phyloP scores from a whole-genome alignment of 1,140 invertebrate species.

The Chrysopa pallens region DNA sequence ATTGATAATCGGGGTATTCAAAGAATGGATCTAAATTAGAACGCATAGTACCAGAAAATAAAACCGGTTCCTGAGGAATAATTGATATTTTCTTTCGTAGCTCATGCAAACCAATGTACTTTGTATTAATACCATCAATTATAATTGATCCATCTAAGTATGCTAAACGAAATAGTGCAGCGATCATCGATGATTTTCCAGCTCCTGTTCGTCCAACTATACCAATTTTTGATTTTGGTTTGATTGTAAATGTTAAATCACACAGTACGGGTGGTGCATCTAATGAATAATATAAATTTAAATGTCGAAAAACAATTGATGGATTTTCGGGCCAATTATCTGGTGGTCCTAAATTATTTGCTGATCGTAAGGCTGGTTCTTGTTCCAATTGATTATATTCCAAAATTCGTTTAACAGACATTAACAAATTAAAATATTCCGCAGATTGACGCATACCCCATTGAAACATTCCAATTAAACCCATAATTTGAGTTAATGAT shows the following conservation, averaged over 20 bases:
- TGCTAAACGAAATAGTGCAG: conserved; percentile 54
- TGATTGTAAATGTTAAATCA: conserved; percentile 40
- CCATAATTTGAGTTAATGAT: conserved; percentile 62
- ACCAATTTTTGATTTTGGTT: conserved; percentile 53
- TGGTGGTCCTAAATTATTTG: conserved; percentile 38
- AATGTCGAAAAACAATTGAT: conserved; percentile 39
- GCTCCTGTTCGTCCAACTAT: conserved; percentile 74
- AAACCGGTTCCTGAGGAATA: conserved; percentile 41
- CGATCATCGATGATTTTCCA: conserved; percentile 73
- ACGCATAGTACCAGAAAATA: conserved; percentile 35
- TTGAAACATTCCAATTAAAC: conserved; percentile 66
- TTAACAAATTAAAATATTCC: conserved; percentile 70
- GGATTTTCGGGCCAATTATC: conserved; percentile 50
- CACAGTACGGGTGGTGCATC: conserved; percentile 37
- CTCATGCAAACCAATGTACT: conserved; percentile 35
- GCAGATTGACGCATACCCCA: conserved; percentile 70
- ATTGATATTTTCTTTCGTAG: conserved; percentile 37
- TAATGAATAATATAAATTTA: conserved; percentile 39
- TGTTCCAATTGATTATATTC: conserved; percentile 51
- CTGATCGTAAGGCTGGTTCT: conserved; percentile 43
- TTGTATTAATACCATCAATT: conserved; percentile 46
- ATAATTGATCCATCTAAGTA: conserved; percentile 34
- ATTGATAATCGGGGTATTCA: conserved; percentile 24
- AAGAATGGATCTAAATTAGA: conserved; percentile 36
- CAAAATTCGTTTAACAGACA: conserved; percentile 56